Evolutionary conservation across 2,797 vertebrate genomes (phyloP).

Genomic region (Coendou prehensilis): DNA sequence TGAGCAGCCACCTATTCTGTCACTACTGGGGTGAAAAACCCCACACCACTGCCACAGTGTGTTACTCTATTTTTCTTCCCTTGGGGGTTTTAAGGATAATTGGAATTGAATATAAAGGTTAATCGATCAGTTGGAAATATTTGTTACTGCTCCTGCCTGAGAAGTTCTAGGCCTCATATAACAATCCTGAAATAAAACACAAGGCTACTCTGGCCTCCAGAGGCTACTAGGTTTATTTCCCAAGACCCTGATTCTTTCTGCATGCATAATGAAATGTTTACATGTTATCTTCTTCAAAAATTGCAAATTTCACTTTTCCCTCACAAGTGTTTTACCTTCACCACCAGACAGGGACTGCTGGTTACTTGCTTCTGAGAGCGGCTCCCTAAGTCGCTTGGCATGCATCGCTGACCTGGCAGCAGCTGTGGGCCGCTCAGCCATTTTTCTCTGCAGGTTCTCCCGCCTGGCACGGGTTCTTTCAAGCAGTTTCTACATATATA

Average conservation of each 20-base stretch:
- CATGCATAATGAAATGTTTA: background rate
- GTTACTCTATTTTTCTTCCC: background rate
- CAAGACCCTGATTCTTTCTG: background rate
- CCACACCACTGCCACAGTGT: background rate
- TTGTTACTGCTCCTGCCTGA: background rate
- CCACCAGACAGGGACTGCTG: slow-evolving; percentile 86
- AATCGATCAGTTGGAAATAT: background rate
- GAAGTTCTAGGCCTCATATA: background rate
- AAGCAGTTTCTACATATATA: slow-evolving; percentile 93
- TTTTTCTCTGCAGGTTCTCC: slow-evolving; percentile 98
- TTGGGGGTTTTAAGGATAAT: background rate
- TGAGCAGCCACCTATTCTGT: background rate
- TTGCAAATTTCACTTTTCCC: background rate
- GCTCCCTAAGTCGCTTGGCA: slow-evolving; percentile 93
- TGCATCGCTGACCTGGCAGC: slow-evolving; percentile 86
- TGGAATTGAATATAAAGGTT: slow-evolving; percentile 35
- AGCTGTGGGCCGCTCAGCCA: slow-evolving; percentile 93
- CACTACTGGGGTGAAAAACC: background rate
- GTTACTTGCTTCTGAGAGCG: slow-evolving; percentile 93
- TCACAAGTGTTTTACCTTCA: slow-evolving; percentile 89
- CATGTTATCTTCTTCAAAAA: background rate
- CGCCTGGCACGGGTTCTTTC: slow-evolving; percentile 97
- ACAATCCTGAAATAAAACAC: background rate
- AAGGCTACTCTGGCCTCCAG: background rate
- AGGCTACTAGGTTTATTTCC: background rate